phyloP scores from a whole-genome alignment of 1,140 invertebrate species.

The Hypsibius dujardini region DNA sequence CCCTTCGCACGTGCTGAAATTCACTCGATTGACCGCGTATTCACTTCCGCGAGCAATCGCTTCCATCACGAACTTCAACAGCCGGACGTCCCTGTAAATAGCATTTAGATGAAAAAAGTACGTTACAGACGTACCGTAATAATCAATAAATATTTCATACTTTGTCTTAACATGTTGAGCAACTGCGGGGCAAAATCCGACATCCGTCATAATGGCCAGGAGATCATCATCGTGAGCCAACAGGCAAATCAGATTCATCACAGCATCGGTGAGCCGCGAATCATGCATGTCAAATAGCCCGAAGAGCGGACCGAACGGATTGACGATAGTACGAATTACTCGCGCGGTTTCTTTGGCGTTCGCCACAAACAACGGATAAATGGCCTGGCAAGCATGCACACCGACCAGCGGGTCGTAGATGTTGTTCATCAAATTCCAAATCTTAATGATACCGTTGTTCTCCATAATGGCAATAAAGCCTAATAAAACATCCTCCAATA shows the following conservation, averaged over 20 bases:
- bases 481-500: too few species aligned
- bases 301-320: conserved; percentile 7
- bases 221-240: conserved; percentile 8
- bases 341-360: background rate
- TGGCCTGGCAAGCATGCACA: conserved; percentile 6
- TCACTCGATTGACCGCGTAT: conserved; percentile 8
- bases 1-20: background rate
- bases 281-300: background rate
- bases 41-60: conserved; percentile 1
- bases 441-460: background rate
- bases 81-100: conserved; percentile 2
- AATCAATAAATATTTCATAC: background rate
- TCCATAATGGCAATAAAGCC: background rate
- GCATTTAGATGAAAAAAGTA: background rate
- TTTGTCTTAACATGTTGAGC: background rate
- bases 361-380: conserved; percentile 8
- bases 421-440: conserved; percentile 11
- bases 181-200: background rate
- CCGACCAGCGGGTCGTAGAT: background rate
- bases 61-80: background rate
- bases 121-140: background rate
- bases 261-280: background rate
- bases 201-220: conserved; percentile 1
- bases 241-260: background rate
- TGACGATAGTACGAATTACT: conserved; percentile 4